Conservation (phyloP, 2,888 invertebrate species). For the Carpatolechia fugitivella region DNA sequence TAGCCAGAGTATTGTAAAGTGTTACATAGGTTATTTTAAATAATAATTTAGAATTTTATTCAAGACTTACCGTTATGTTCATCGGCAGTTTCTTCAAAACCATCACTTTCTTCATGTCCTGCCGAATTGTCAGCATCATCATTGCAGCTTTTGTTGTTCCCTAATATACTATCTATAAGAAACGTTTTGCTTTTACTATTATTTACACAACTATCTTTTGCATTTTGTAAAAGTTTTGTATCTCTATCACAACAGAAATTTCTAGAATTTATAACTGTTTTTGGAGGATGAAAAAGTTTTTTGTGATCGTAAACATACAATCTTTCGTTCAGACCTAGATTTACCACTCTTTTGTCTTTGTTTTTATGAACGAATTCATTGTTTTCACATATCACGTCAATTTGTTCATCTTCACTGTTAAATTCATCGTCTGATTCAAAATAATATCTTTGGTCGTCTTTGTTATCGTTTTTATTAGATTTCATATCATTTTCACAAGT, state of each 20-base stretch:
- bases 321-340: constrained; percentile 42
- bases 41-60: neutral
- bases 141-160: constrained; percentile 52
- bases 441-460: constrained; percentile 25
- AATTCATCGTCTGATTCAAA: constrained; percentile 59
- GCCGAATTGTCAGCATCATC: constrained; percentile 31
- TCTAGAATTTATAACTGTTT: constrained; percentile 39
- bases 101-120: constrained; percentile 38
- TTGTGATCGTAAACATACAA: constrained; percentile 48
- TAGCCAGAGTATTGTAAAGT: neutral
- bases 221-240: constrained; percentile 34
- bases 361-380: constrained; percentile 40
- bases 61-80: constrained; percentile 72
- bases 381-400: constrained; percentile 71
- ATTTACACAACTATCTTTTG: constrained; percentile 38
- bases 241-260: constrained; percentile 34
- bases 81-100: constrained; percentile 60
- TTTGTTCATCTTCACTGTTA: constrained; percentile 72
- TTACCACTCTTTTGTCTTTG: constrained; percentile 34
- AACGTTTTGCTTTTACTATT: constrained; percentile 72
- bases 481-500: constrained; percentile 60
- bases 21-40: neutral
- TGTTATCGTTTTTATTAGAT: constrained; percentile 31
- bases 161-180: constrained; percentile 78
- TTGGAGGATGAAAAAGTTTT: constrained; percentile 43